Percentiles rank a stretch among this genome's conserved stretches.
These are phyloP conservation scores for Anadara kagoshimensis DNA, from an alignment of 1,140 invertebrate species.

Conservation along the genomic window DNA sequence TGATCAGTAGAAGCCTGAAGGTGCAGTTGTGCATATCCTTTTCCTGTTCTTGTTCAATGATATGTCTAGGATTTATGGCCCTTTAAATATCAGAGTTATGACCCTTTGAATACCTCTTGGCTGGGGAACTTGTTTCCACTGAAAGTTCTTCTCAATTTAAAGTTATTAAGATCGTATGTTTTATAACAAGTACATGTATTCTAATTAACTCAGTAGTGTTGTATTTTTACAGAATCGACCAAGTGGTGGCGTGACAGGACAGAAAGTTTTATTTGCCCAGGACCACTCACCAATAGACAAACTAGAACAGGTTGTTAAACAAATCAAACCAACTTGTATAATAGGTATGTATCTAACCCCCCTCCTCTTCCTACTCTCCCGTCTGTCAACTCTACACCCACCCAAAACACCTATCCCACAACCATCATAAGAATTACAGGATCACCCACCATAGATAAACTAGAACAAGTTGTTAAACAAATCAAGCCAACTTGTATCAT, in stretches of 20 bases:
- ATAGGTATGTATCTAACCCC: constrained; percentile 65
- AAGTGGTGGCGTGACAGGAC: constrained; percentile 65
- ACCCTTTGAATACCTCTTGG: background rate
- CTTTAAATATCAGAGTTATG: too few relatives aligned
- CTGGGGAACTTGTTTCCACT: background rate
- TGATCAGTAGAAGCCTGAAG: too few relatives aligned
- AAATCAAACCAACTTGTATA: constrained; percentile 69
- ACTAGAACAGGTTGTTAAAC: constrained; percentile 65
- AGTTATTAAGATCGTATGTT: background rate
- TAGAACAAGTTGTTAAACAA: constrained; percentile 63
- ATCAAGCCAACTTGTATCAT: constrained; percentile 72
- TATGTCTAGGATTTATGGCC: too few relatives aligned
- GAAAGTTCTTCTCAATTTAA: background rate
- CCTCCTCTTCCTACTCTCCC: background rate
- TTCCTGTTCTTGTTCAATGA: too few relatives aligned
- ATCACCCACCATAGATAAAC: constrained; percentile 57
- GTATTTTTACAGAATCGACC: constrained; percentile 59
- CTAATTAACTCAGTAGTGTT: background rate
- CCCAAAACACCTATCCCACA: too few relatives aligned
- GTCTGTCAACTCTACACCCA: too few relatives aligned
- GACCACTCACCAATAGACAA: constrained; percentile 57
- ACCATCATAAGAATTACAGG: constrained; percentile 30
- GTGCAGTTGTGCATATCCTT: too few relatives aligned
- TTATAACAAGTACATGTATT: background rate
- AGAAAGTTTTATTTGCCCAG: constrained; percentile 69